Base-by-base conservation (phyloP, 1,140 invertebrate genomes). In the Drosophila neocordata region DNA sequence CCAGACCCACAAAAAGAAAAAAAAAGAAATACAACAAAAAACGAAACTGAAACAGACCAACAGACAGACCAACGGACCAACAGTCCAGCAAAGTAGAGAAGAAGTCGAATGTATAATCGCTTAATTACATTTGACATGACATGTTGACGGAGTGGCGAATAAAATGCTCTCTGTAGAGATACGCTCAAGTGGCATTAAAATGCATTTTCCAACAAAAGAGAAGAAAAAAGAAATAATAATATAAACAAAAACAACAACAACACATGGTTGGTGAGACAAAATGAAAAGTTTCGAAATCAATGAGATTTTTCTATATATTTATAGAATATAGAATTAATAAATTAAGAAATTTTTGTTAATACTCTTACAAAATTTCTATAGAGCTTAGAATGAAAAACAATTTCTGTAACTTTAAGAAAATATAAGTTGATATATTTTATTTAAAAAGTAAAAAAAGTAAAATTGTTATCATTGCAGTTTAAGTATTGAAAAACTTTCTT, bases 51-150 rank as follows among this genome's bases (percentile, higher is more conserved):
- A 73, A 59, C 63, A 63, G 18, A 48, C 41, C 15, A 44, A 41
- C 69, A 55, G 51, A 41, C 69, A 55, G 51, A 60, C 71, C 64
- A 76, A 61, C 57, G 71, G 15, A 44, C 15, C 13, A 44, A n/a
- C 57, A 48, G 38, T 76, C 59, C 73, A 64, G 34, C n/a, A 75
- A 75, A 76, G 64, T 65, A 76, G 41, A 73, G 60, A 77, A 65
- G 78, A 72, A 72, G 77, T 69, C 68, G 79, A 88, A 88, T 83
- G 78, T 78, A 83, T 88, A 87, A 87, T 88, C 83, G 76, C 84
- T 88, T 88, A 82, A 88, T 83, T 88, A 88, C 84, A 82, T 74
- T 79, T 79, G 79, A 88, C 83, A 88, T 82, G 83, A 88, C 83
- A 88, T 82, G 61, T 74, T 83, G 73, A 83, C 79, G 76, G 53